Conservation (phyloP, 2,888 invertebrate species). For the Gandaritis pyraliata region DNA sequence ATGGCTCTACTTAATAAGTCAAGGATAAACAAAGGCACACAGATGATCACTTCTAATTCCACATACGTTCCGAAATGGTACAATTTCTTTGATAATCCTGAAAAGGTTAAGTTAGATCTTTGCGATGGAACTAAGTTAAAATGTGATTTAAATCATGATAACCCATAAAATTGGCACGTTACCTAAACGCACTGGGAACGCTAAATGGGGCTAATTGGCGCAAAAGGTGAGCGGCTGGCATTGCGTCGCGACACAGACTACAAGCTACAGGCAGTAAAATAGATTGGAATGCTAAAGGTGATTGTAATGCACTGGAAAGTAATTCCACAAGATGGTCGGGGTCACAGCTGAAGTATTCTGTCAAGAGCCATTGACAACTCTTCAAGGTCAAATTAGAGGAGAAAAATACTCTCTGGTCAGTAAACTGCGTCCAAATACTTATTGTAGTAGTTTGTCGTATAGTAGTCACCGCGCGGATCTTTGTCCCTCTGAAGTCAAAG, state of each 20-base stretch:
- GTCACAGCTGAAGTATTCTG: not conserved
- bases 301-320: not conserved
- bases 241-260: conserved; percentile 28
- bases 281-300: not conserved
- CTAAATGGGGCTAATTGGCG: conserved; percentile 41
- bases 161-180: conserved; percentile 26
- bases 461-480: too few relatives aligned
- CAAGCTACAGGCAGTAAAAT: conserved; percentile 6
- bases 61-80: too few relatives aligned
- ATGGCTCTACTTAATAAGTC: too few relatives aligned
- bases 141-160: conserved; percentile 20
- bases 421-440: too few relatives aligned
- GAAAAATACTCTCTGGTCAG: too few relatives aligned
- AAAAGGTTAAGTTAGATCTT: not conserved
- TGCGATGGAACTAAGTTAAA: conserved; percentile 5
- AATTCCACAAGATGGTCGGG: not conserved
- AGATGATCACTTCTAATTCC: too few relatives aligned
- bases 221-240: conserved; percentile 43
- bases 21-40: too few relatives aligned
- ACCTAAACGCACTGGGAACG: conserved; percentile 28
- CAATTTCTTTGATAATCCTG: not conserved
- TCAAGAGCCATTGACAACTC: too few relatives aligned
- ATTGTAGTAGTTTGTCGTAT: too few relatives aligned
- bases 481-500: too few relatives aligned
- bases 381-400: too few relatives aligned